These are phyloP conservation scores for Eptesicus fuscus DNA, from an alignment of 2,113 vertebrate species.

Conservation along the genomic window DNA sequence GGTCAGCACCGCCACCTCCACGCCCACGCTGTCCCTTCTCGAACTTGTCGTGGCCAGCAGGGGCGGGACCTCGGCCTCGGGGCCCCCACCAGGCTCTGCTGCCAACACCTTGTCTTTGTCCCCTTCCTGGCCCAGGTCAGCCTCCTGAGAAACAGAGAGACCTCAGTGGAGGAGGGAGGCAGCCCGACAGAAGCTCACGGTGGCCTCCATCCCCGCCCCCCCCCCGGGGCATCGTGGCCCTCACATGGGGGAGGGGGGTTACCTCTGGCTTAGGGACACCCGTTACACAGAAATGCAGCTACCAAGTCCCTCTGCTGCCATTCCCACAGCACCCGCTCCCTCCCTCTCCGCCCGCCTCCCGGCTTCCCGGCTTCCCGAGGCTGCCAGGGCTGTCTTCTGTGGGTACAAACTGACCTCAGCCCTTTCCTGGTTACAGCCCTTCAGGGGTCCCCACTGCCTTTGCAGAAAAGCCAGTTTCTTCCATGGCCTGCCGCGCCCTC, in stretches of 20 bases:
- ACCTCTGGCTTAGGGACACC: background rate
- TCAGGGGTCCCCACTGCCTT: fast-evolving
- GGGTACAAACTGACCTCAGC: background rate
- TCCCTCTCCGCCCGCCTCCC: background rate
- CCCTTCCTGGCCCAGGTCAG: background rate
- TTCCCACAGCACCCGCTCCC: background rate
- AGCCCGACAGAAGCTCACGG: fast-evolving
- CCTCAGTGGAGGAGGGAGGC: background rate
- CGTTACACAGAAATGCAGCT: background rate
- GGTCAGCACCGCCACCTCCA: background rate
- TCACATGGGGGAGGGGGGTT: fast-evolving
- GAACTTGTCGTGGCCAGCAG: fast-evolving
- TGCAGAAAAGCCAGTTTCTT: background rate
- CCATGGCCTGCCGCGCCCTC: fast-evolving
- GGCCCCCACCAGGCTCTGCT: background rate
- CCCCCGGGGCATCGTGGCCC: fast-evolving
- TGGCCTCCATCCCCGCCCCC: background rate
- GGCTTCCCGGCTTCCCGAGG: background rate
- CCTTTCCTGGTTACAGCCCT: background rate
- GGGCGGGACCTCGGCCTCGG: slow-evolving; percentile 15
- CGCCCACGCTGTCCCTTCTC: slow-evolving; percentile 7
- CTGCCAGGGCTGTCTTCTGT: background rate
- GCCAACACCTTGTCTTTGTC: background rate
- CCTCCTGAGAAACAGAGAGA: slow-evolving; percentile 22
- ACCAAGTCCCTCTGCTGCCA: background rate